phyloP scores from a whole-genome alignment of 2,888 invertebrate genomes.

The Pseudoips prasinana region DNA sequence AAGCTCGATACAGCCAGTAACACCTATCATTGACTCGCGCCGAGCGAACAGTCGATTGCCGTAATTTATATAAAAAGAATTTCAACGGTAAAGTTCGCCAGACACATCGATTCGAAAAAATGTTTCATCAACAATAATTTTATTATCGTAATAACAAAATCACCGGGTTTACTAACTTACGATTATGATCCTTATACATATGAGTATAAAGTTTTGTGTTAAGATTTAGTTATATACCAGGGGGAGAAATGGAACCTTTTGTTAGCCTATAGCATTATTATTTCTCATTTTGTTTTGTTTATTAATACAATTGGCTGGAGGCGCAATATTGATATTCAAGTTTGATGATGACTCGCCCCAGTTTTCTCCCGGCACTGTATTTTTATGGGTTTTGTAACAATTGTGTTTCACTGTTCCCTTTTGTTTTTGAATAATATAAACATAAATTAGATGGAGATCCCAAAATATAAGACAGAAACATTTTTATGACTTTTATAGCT shows the following conservation, averaged over 20 bases:
- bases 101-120: slow-evolving; percentile 78
- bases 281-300: slow-evolving; percentile 83
- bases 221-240: slow-evolving; percentile 61
- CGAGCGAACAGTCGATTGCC: slow-evolving; percentile 68
- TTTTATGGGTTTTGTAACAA: slow-evolving; percentile 73
- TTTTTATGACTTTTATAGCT: not conserved
- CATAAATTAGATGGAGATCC: slow-evolving; percentile 46
- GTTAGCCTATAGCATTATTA: slow-evolving; percentile 82
- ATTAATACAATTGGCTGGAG: slow-evolving; percentile 82
- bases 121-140: slow-evolving; percentile 82
- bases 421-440: slow-evolving; percentile 52
- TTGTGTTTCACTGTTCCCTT: slow-evolving; percentile 53
- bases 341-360: slow-evolving; percentile 77
- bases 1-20: slow-evolving; percentile 52
- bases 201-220: slow-evolving; percentile 60
- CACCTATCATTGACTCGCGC: slow-evolving; percentile 71
- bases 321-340: slow-evolving; percentile 83
- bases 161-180: slow-evolving; percentile 66
- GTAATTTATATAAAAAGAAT: slow-evolving; percentile 77
- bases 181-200: slow-evolving; percentile 67
- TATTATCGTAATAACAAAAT: slow-evolving; percentile 82
- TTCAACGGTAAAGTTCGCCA: slow-evolving; percentile 78
- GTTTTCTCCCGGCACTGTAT: slow-evolving; percentile 70
- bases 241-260: slow-evolving; percentile 82
- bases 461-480: slow-evolving; percentile 5